phyloP scores from a whole-genome alignment of 2,888 invertebrate genomes.

The Furcula furcula region DNA sequence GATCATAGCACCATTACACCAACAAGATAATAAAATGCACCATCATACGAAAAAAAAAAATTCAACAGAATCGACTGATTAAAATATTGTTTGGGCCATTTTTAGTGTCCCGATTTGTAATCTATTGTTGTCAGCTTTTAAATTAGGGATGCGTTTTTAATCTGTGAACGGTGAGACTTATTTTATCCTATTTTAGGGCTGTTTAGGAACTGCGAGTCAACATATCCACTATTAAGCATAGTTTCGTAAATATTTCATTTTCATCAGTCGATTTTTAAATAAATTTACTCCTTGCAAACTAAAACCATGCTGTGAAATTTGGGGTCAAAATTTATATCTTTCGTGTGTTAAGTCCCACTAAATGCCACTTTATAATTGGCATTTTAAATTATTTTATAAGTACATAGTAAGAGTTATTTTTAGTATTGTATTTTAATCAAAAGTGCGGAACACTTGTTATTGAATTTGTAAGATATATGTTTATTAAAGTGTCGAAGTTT shows the following conservation, averaged over 20 bases:
- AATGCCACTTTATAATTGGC: constrained; percentile 19
- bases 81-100: background rate
- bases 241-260: no score
- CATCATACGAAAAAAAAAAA: background rate
- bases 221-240: no score
- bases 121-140: no score
- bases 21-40: background rate
- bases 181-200: no score
- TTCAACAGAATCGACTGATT: background rate
- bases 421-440: constrained; percentile 15
- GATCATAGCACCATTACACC: constrained; percentile 4
- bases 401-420: constrained; percentile 4
- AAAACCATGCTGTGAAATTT: background rate
- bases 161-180: no score
- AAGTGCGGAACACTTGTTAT: constrained; percentile 14
- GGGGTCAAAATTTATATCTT: constrained; percentile 4
- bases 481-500: constrained; percentile 48
- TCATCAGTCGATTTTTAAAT: background rate
- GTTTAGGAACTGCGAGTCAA: no score
- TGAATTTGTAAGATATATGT: constrained; percentile 25
- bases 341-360: constrained; percentile 29
- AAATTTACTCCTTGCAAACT: background rate
- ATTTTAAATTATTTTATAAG: constrained; percentile 12
- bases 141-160: no score
- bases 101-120: background rate